Percentiles rank a stretch among this genome's conserved stretches.
Evolutionary conservation across 30 jellyfish, hydroid and myxozoan species (phyloP).

Genomic region (Hydractinia symbiolongicarpus): DNA sequence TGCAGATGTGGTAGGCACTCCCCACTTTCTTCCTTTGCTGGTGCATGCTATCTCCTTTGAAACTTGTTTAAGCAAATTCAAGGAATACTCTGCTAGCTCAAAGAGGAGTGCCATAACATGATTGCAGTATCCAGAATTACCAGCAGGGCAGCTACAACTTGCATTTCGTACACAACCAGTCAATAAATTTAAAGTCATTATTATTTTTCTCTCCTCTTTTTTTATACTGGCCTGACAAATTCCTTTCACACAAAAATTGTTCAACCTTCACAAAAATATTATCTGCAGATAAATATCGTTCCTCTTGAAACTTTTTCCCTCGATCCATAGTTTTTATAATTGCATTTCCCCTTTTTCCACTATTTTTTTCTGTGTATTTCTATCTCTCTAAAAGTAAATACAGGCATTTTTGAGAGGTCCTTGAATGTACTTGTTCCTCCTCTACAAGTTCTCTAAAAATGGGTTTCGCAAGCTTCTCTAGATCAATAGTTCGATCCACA

Average conservation of each 20-base stretch:
- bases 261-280: not conserved
- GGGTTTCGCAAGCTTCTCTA: too few species aligned
- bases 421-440: too few species aligned
- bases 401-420: not conserved
- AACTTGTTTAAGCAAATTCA: slow-evolving; percentile 21
- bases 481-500: too few species aligned
- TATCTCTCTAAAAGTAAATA: not conserved
- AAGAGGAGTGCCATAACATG: slow-evolving; percentile 54
- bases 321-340: not conserved
- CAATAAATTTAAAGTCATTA: too few species aligned
- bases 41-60: slow-evolving; percentile 52
- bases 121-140: slow-evolving; percentile 48
- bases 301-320: slow-evolving; percentile 1
- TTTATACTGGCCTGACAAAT: too few species aligned
- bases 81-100: slow-evolving; percentile 43
- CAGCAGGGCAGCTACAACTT: slow-evolving; percentile 52
- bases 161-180: too few species aligned
- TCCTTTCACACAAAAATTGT: too few species aligned
- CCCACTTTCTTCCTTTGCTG: slow-evolving; percentile 57
- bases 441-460: too few species aligned
- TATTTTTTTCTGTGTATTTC: not conserved
- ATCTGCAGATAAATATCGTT: not conserved
- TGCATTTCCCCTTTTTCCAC: slow-evolving; percentile 4
- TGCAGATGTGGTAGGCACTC: too few species aligned
- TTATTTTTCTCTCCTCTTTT: too few species aligned